These are phyloP conservation scores for Homarus gammarus DNA, from an alignment of 2,888 invertebrate genomes.

Conservation along the genomic window DNA sequence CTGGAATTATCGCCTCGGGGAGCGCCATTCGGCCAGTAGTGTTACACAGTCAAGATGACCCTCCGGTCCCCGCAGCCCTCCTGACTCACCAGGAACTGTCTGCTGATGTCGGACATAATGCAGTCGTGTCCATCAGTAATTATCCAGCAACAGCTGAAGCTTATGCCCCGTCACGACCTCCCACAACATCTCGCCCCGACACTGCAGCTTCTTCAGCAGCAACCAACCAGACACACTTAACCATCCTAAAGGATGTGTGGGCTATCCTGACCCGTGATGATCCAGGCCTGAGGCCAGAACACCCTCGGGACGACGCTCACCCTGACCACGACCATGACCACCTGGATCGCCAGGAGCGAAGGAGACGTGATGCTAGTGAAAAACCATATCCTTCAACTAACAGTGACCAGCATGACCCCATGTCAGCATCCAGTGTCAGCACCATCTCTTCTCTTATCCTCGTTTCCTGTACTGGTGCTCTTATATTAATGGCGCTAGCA, in stretches of 20 bases:
- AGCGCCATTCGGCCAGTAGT: conserved; percentile 41
- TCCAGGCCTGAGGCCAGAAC: conserved; percentile 15
- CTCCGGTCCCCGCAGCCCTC: conserved; percentile 11
- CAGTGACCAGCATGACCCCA: neutral
- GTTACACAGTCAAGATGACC: neutral
- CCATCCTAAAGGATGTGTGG: conserved; percentile 67
- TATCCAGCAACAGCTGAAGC: neutral
- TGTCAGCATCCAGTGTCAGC: neutral
- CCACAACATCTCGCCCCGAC: neutral
- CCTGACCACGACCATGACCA: conserved; percentile 36
- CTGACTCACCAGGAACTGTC: conserved; percentile 7
- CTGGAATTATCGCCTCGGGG: conserved; percentile 1
- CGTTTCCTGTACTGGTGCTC: neutral
- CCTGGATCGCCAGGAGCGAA: conserved; percentile 9
- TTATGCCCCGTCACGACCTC: neutral
- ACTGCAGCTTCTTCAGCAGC: neutral
- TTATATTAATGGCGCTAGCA: neutral
- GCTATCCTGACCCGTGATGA: conserved; percentile 52
- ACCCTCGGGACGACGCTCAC: conserved; percentile 47
- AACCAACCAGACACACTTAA: conserved; percentile 43
- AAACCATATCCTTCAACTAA: neutral
- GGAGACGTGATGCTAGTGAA: neutral
- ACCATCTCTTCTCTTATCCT: neutral
- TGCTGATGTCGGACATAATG: neutral
- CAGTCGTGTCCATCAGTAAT: neutral